Conservation (phyloP, 2,888 invertebrate genomes). For the Amphipyra berbera region DNA sequence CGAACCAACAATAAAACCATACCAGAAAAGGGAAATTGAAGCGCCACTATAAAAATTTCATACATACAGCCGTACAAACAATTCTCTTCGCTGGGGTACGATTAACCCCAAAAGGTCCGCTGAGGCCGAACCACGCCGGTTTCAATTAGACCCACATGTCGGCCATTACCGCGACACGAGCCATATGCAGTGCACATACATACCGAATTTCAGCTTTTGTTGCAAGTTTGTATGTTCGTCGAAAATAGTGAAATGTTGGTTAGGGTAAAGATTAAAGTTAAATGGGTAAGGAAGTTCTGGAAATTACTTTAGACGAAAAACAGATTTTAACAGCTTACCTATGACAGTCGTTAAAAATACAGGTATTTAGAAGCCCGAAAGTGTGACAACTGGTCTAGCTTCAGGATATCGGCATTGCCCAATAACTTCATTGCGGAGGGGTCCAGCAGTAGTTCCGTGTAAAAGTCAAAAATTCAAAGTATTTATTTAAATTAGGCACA, state of each 20-base stretch:
- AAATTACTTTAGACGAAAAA: too few relatives aligned
- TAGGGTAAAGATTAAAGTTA: neutral
- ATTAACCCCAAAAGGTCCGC: slow-evolving; percentile 42
- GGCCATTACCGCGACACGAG: slow-evolving; percentile 36
- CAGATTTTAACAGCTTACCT: too few relatives aligned
- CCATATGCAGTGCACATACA: slow-evolving; percentile 21
- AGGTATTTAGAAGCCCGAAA: too few relatives aligned
- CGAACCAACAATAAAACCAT: neutral
- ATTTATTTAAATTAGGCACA: too few relatives aligned
- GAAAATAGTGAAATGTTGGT: neutral
- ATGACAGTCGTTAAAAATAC: too few relatives aligned
- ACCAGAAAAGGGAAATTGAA: slow-evolving; percentile 2
- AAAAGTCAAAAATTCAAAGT: too few relatives aligned
- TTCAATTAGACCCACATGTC: slow-evolving; percentile 59
- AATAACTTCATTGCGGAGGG: too few relatives aligned
- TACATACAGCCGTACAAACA: slow-evolving; percentile 11
- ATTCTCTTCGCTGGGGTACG: slow-evolving; percentile 11
- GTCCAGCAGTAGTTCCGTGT: too few relatives aligned
- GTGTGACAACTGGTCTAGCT: too few relatives aligned
- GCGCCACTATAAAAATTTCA: slow-evolving; percentile 20
- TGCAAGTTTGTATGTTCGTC: slow-evolving; percentile 1
- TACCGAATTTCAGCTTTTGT: slow-evolving; percentile 5
- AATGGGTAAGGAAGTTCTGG: neutral
- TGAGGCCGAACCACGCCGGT: slow-evolving; percentile 31
- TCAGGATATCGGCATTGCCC: too few relatives aligned